Evolutionary conservation across 2,888 invertebrate genomes (phyloP), one percentile per base, ranked within the genome.

Genomic region (Tenthredo mesomela): DNA sequence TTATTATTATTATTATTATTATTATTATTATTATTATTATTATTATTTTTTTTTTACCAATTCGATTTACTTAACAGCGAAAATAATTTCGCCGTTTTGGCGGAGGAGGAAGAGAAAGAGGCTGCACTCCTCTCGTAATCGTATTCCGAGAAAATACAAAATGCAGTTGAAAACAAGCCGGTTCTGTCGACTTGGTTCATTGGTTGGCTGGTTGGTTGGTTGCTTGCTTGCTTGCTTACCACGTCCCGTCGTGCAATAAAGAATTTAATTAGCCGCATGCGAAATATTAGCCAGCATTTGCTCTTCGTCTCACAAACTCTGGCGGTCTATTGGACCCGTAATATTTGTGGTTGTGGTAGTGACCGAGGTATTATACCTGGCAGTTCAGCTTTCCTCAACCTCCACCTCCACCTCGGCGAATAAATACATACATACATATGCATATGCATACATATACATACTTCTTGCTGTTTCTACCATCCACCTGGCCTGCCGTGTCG

Each of bases 401-500:
- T 71, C 71, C 10, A 71, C 29, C 70, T n/a, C 33, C 12, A 29
- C 33, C 15, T 71, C 29, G 40, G 12, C n/a, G 12, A 29, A 71
- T 61, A 37, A 33, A 75, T 75, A 43, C 43, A 37, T 70, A 70
- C 37, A 61, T 40, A 7, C 21, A 6, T 73, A 21, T 25, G 43
- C 18, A 2, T 2, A 33, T 33, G 29, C 29, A 33, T 4, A 4
- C 33, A 40, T n/a, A 40, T 18, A 37, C 70, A n/a, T 70, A 29
- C 18, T 80, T 80, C 80, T 80, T 80, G 61, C 58, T n/a, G 80
- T 80, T 80, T 80, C 80, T 40, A 40, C 80, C 33, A 80, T 40
- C 80, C 21, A 61, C 80, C 58, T 80, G 58, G 58, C 80, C n/a
- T 61, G 40, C 21, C 80, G 37, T 80, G 80, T 80, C 80, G 80